Evolutionary conservation across 2,797 vertebrate genomes (phyloP).

Genomic region (Enteromius argenteus): DNA sequence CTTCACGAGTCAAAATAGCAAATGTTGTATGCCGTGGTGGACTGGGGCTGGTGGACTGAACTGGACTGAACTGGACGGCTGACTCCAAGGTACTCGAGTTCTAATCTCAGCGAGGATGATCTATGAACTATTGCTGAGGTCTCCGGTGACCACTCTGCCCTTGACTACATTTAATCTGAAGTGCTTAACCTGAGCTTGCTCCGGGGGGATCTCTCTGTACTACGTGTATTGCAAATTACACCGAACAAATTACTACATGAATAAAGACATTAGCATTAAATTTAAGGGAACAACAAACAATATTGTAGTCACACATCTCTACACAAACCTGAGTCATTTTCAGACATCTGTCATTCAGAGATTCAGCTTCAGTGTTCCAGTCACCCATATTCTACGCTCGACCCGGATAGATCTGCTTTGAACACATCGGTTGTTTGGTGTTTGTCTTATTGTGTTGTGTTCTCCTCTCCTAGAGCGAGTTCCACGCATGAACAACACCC

Average conservation of each 20-base stretch:
- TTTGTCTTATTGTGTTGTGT: not conserved
- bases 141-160: slow-evolving; percentile 28
- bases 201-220: slow-evolving; percentile 11
- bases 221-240: not conserved
- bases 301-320: not conserved
- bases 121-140: slow-evolving; percentile 29
- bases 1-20: not conserved
- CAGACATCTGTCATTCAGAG: not conserved
- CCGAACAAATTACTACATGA: slow-evolving; percentile 7
- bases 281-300: not conserved
- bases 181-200: slow-evolving; percentile 34
- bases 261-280: not conserved
- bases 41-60: not conserved
- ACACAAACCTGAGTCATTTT: not conserved
- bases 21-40: not conserved
- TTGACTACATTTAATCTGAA: slow-evolving; percentile 37
- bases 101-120: slow-evolving; percentile 10
- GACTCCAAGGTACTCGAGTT: slow-evolving; percentile 14
- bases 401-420: slow-evolving; percentile 2
- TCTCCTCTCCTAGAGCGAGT: slow-evolving; percentile 71
- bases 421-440: not conserved
- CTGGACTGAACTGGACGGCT: not conserved
- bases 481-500: slow-evolving; percentile 79
- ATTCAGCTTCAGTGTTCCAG: slow-evolving; percentile 6
- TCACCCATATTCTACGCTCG: slow-evolving; percentile 3